Evolutionary conservation across 2,797 vertebrate species (phyloP).

Genomic region (Rhyacichthys aspro): DNA sequence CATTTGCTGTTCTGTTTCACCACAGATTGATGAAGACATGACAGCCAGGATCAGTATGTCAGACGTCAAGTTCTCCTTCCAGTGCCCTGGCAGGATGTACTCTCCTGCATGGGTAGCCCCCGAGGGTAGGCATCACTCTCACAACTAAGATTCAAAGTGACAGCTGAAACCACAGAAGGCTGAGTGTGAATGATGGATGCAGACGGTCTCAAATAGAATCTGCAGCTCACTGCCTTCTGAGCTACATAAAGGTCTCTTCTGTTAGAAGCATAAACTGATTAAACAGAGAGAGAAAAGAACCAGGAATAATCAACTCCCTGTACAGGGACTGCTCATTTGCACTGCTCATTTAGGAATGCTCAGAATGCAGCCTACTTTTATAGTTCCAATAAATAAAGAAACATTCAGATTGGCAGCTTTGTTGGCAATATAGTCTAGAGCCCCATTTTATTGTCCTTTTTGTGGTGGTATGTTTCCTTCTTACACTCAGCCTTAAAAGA

Average conservation of each 20-base stretch:
- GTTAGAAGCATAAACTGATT: conserved; percentile 50
- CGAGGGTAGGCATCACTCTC: conserved; percentile 85
- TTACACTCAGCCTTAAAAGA: no score
- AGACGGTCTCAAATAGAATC: conserved; percentile 52
- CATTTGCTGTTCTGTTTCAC: conserved; percentile 16
- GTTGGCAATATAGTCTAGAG: no score
- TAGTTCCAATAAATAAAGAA: no score
- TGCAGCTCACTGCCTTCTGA: conserved; percentile 40
- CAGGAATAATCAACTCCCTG: conserved; percentile 3
- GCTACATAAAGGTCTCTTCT: conserved; percentile 37
- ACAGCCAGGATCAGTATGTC: conserved; percentile 98
- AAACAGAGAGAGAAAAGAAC: conserved; percentile 34
- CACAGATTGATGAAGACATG: conserved; percentile 97
- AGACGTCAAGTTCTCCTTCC: conserved; percentile 97
- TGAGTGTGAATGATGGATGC: conserved; percentile 39
- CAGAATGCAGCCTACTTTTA: no score
- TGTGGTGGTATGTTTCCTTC: no score
- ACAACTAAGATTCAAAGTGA: conserved; percentile 49
- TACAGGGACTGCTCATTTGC: no score
- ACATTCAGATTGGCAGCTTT: no score
- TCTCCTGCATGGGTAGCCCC: conserved; percentile 97
- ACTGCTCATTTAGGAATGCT: no score
- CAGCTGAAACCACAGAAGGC: conserved; percentile 52
- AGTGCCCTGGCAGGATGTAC: conserved; percentile 97
- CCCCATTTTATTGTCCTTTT: no score